Evolutionary conservation across 2,888 invertebrate genomes (phyloP), one percentile per base, ranked within the genome.

Genomic region (Lymantria dispar): DNA sequence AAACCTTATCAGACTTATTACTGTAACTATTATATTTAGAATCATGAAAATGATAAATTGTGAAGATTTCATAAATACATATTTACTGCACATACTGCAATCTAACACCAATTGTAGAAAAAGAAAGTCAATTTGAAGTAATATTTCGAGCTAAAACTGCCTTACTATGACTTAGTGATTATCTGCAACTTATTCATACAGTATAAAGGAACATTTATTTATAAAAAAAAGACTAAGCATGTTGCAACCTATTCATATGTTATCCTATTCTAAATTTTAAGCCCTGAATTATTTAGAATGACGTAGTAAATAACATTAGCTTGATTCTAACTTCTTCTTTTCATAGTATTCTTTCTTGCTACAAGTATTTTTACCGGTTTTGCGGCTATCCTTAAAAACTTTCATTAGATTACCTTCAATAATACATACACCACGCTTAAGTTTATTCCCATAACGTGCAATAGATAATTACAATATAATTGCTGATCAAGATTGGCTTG

Each of bases 91-190:
- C 5, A 22, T 22, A 22, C 5, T 22, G 22, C 5, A 5, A 22
- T 22, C 2, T 3, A 22, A 22, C 5, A 22, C n/a, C n/a, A 22
- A 3, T 22, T 5, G 22, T 22, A 3, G 22, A 22, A 22, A 22
- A 22, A 22, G 22, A 22, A 22, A 3, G 2, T 22, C 22, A 3
- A 22, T 22, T 3, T 22, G 22, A 22, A 22, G 5, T 22, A 33
- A 8, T 10, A 10, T 33, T 33, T 33, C 10, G 33, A 7, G 10
- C 9, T 33, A 7, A 33, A 33, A 8, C 2, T 33, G 10, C 7
- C 13, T 13, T 46, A 22, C 12, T 64, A 62, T 66, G 68, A 68
- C 62, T 59, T 58, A 50, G 56, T 50, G 48, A 57, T 1, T 48
- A 47, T 67, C 56, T 44, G 59, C 45, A 0, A 15, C 12, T 45